phyloP scores from a whole-genome alignment of 2,113 vertebrate species.

The Steatornis caripensis region DNA sequence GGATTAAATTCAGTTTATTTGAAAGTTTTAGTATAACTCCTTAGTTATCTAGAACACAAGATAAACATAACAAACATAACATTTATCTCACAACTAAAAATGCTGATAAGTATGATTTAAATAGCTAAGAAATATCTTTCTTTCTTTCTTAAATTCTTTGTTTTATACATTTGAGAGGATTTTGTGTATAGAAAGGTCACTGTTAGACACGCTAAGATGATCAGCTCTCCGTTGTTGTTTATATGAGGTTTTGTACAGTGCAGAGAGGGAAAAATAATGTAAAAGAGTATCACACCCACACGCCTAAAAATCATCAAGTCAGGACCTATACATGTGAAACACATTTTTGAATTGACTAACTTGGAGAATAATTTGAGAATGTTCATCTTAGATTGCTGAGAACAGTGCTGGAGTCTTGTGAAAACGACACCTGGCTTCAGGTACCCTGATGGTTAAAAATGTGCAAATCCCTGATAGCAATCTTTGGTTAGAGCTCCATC shows the following conservation, averaged over 20 bases:
- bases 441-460: neutral
- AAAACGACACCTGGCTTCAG: neutral
- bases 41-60: slow-evolving; percentile 3
- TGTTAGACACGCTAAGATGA: neutral
- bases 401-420: neutral
- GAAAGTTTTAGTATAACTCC: slow-evolving; percentile 31
- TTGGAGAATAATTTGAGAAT: neutral
- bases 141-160: neutral
- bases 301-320: neutral
- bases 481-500: neutral
- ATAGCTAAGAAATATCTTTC: neutral
- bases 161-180: neutral
- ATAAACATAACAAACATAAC: slow-evolving; percentile 17
- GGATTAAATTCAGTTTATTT: slow-evolving; percentile 49
- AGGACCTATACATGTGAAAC: neutral
- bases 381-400: neutral
- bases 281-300: neutral
- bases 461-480: neutral
- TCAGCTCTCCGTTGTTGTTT: neutral
- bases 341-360: neutral
- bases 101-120: neutral
- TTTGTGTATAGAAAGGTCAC: neutral
- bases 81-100: slow-evolving; percentile 20
- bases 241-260: neutral
- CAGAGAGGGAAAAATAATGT: neutral